Conservation (phyloP, 2,888 invertebrate species). For the Eutolmus rufibarbis region DNA sequence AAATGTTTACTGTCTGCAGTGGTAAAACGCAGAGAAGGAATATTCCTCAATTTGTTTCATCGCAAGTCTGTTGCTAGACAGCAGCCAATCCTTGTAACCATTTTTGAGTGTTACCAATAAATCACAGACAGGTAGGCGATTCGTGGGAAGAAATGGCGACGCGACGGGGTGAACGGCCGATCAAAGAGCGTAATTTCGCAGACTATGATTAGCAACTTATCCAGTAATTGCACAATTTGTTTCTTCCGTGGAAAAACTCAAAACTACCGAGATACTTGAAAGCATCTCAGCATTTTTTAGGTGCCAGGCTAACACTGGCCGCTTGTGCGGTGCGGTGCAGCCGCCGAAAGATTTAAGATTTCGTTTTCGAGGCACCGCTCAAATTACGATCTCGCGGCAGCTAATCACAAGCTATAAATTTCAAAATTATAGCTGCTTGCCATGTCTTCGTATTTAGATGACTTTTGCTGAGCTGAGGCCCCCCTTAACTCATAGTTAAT, state of each 20-base stretch:
- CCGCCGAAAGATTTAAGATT: background rate
- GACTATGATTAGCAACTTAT: background rate
- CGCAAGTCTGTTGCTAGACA: background rate
- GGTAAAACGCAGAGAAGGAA: background rate
- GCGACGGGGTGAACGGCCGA: background rate
- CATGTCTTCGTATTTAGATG: background rate
- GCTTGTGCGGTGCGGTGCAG: background rate
- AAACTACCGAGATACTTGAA: background rate
- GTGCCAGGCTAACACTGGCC: background rate
- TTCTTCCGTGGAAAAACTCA: background rate
- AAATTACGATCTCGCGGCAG: background rate
- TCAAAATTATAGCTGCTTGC: background rate
- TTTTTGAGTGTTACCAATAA: background rate
- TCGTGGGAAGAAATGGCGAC: background rate
- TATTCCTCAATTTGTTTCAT: background rate
- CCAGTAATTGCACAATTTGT: background rate
- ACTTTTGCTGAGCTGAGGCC: background rate
- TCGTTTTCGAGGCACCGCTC: background rate
- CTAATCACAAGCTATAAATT: constrained; percentile 11
- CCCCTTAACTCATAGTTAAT: background rate
- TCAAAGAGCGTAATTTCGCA: background rate
- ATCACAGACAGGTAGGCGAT: background rate
- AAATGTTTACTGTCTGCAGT: background rate
- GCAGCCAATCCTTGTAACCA: background rate
- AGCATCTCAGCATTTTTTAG: background rate